These are phyloP conservation scores for Drosophila colorata DNA, from an alignment of 2,888 invertebrate genomes.

Conservation along the genomic window DNA sequence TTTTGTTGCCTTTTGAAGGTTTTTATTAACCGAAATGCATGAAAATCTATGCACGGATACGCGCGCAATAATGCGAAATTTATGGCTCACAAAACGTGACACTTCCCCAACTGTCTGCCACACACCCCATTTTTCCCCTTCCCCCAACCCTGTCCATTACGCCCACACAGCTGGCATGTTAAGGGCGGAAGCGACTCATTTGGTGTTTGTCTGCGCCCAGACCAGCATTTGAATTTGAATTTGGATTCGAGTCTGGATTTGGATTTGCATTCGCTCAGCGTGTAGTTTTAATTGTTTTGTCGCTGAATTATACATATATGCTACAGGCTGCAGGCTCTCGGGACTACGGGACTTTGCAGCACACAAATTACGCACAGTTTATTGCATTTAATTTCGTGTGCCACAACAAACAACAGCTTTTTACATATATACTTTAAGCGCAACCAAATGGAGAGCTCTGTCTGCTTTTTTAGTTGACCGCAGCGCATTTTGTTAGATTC, in stretches of 20 bases:
- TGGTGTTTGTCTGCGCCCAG: slow-evolving; percentile 49
- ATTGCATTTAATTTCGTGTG: slow-evolving; percentile 63
- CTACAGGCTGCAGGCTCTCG: slow-evolving; percentile 34
- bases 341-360: slow-evolving; percentile 4
- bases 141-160: background rate
- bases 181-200: slow-evolving; percentile 68
- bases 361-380: slow-evolving; percentile 58
- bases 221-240: slow-evolving; percentile 19
- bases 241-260: slow-evolving; percentile 14
- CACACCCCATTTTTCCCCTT: background rate
- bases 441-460: slow-evolving; percentile 11
- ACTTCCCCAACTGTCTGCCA: slow-evolving; percentile 22
- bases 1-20: slow-evolving; percentile 16
- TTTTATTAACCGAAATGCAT: slow-evolving; percentile 76
- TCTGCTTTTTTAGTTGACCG: slow-evolving; percentile 24
- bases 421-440: slow-evolving; percentile 44
- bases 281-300: slow-evolving; percentile 73
- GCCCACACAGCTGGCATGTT: slow-evolving; percentile 12
- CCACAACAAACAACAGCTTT: slow-evolving; percentile 26
- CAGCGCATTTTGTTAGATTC: slow-evolving; percentile 18
- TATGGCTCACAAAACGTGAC: slow-evolving; percentile 74
- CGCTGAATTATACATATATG: slow-evolving; percentile 55
- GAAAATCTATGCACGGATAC: slow-evolving; percentile 72
- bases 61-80: slow-evolving; percentile 72
- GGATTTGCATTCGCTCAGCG: slow-evolving; percentile 50